Conservation (phyloP, 2,888 invertebrate genomes). For the Nesidiocoris tenuis region DNA sequence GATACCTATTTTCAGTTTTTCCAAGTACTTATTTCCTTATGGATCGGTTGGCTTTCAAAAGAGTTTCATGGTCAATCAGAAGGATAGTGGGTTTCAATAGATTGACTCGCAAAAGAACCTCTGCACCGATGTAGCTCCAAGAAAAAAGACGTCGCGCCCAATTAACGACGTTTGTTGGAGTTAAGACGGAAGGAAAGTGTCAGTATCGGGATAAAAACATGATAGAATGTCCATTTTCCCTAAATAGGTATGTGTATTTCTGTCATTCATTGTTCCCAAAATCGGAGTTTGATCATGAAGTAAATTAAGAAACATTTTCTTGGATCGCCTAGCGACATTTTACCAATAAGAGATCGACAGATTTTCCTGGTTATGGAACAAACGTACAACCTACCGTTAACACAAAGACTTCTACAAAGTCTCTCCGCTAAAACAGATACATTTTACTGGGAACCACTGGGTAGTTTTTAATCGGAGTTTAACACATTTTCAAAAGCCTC, state of each 20-base stretch:
- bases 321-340: slow-evolving; percentile 16
- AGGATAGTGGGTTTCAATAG: no score
- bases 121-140: no score
- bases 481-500: not conserved
- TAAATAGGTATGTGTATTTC: slow-evolving; percentile 31
- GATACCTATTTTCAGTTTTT: no score
- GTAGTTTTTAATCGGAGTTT: slow-evolving; percentile 26
- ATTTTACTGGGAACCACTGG: slow-evolving; percentile 13
- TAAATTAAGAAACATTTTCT: slow-evolving; percentile 23
- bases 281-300: slow-evolving; percentile 25
- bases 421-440: slow-evolving; percentile 17
- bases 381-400: slow-evolving; percentile 32
- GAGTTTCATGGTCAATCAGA: no score
- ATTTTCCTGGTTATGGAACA: slow-evolving; percentile 25
- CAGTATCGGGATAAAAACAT: no score
- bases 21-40: no score
- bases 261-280: slow-evolving; percentile 42
- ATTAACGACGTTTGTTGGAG: no score
- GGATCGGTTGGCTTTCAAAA: no score
- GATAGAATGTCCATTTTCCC: slow-evolving; percentile 31
- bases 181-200: no score
- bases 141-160: no score
- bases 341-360: slow-evolving; percentile 38
- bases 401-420: slow-evolving; percentile 12
- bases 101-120: no score